A percentile compares a stretch with the other conserved stretches of the same genome.
These are phyloP conservation scores for Hirtodrosophila histrioides DNA, from an alignment of 2,888 invertebrate species.

Conservation along the genomic window DNA sequence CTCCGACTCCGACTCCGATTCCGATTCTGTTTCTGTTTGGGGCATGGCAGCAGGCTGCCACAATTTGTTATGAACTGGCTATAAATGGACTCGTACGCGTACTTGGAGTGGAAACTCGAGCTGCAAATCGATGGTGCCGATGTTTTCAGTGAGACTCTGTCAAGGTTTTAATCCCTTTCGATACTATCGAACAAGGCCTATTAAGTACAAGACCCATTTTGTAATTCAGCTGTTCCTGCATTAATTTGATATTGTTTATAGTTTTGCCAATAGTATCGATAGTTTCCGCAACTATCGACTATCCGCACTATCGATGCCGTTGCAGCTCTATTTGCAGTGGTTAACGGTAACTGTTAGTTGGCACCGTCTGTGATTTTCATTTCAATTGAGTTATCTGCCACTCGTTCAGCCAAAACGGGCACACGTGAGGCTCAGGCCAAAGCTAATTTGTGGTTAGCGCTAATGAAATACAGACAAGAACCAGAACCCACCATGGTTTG, in stretches of 20 bases:
- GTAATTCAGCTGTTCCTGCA: too few species aligned
- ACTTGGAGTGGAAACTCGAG: conserved; percentile 24
- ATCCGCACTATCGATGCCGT: too few species aligned
- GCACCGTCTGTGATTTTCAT: conserved; percentile 67
- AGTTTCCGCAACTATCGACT: too few species aligned
- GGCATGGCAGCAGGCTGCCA: conserved; percentile 54
- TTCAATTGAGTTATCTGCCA: conserved; percentile 76
- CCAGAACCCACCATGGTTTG: conserved; percentile 24
- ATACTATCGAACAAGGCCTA: too few species aligned
- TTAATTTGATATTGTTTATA: too few species aligned
- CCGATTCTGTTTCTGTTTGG: conserved; percentile 10
- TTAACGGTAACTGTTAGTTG: conserved; percentile 50
- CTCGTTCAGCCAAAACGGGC: conserved; percentile 41
- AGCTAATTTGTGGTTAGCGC: conserved; percentile 68
- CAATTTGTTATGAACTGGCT: conserved; percentile 63
- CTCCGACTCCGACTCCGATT: background rate
- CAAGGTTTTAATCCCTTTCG: too few species aligned
- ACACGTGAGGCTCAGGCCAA: conserved; percentile 31
- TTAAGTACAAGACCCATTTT: too few species aligned
- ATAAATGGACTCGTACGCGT: conserved; percentile 50
- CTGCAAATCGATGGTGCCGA: too few species aligned
- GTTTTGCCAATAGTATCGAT: too few species aligned
- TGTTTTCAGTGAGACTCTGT: too few species aligned
- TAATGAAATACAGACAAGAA: conserved; percentile 64
- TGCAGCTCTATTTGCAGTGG: conserved; percentile 10